Base-by-base conservation (phyloP, 2,888 invertebrate genomes). In the Pyralis farinalis region DNA sequence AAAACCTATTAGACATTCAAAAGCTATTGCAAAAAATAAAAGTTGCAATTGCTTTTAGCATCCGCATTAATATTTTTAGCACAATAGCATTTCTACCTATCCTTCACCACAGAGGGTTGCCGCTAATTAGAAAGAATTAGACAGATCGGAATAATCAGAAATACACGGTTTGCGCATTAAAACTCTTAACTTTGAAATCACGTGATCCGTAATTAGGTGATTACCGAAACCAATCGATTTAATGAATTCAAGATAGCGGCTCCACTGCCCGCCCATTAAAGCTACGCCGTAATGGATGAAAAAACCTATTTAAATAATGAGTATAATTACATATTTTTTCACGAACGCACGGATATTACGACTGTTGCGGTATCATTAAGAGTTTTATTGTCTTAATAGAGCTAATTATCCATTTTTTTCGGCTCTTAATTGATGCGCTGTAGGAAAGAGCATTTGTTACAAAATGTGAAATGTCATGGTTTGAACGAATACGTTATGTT, bases 301-400 rank as follows among this genome's bases (percentile, higher is more conserved):
- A 82, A 85, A 84, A 83, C 79, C 83, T 86, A 87, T 86, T 85
- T 85, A 80, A 85, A 86, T 87, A 87, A 87, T 87, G 86, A 85
- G 82, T 81, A 85, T 87, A 87, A 86, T 87, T 87, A 87, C 79
- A 84, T 78, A 78, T 83, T 85, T 82, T 86, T 85, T 86, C 83
- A 85, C 81, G 72, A 84, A 80, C 78, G 69, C 78, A 85, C 83
- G 80, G 80, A 82, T 78, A 82, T 83, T 81, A 84, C 82, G 74
- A 64, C 74, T 83, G 84, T 81, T 82, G 85, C 83, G 80, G 86
- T 83, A 84, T 88, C 87, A 87, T 88, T 86, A 88, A 85, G 83
- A 84, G 70, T 85, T 88, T 88, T 88, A 88, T 87, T 87, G 87
- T 88, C 84, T 88, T 87, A 86, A 88, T 87, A 85, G 82, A 83